These are phyloP conservation scores for Rynchops niger DNA, from an alignment of 2,113 vertebrate species.

Conservation along the genomic window DNA sequence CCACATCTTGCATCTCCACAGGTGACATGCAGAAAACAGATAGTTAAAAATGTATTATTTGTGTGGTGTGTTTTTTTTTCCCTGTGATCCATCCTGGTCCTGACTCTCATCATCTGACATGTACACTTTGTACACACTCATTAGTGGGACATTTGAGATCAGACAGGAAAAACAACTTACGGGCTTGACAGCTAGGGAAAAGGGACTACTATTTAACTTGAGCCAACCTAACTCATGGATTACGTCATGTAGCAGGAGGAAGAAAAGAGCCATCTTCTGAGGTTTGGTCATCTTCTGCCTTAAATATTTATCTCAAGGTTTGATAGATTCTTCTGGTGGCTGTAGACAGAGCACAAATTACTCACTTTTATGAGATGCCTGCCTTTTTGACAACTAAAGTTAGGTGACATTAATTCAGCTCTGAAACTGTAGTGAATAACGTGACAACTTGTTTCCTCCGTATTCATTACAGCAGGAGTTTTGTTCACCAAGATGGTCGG, in stretches of 20 bases:
- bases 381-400: not conserved
- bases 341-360: not conserved
- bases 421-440: not conserved
- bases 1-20: not conserved
- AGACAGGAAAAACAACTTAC: not conserved
- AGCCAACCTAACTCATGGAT: not conserved
- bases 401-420: not conserved
- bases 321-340: not conserved
- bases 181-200: not conserved
- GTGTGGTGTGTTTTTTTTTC: not conserved
- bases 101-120: not conserved
- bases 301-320: not conserved
- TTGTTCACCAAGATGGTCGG: not conserved
- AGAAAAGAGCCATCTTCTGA: not conserved
- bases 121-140: not conserved
- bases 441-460: not conserved
- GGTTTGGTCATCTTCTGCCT: not conserved
- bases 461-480: not conserved
- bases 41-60: not conserved
- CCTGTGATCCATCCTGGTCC: not conserved
- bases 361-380: not conserved
- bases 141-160: not conserved
- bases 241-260: not conserved
- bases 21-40: not conserved
- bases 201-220: not conserved